These are phyloP conservation scores for Heliconius erato DNA, from an alignment of 2,888 invertebrate species.

Conservation along the genomic window DNA sequence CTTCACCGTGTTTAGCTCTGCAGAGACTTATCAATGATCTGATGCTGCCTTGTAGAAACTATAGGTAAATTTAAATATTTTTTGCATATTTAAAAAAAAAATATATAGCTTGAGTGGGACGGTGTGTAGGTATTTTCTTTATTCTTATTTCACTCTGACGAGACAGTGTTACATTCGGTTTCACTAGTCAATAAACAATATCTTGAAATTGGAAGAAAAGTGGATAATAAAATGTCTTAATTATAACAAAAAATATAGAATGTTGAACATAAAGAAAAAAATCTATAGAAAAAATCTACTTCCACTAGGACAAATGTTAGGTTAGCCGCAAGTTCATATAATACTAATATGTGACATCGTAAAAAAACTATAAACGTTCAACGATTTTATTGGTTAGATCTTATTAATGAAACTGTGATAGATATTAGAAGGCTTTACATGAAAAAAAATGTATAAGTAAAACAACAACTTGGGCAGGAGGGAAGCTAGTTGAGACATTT, in stretches of 20 bases:
- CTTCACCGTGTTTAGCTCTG: constrained; percentile 74
- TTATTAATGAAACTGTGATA: constrained; percentile 35
- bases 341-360: constrained; percentile 11
- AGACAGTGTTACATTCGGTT: not conserved
- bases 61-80: constrained; percentile 64
- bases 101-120: not conserved
- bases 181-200: too few species aligned
- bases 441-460: not conserved
- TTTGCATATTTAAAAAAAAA: not conserved
- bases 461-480: not conserved
- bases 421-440: not conserved
- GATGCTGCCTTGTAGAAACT: constrained; percentile 81
- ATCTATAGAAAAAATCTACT: not conserved
- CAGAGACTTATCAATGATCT: constrained; percentile 80
- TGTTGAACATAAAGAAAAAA: too few species aligned
- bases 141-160: not conserved
- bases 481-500: too few species aligned
- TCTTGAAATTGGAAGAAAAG: not conserved
- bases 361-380: constrained; percentile 1
- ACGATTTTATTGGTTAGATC: constrained; percentile 22
- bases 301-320: not conserved
- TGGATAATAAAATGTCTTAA: not conserved
- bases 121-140: not conserved
- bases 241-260: not conserved
- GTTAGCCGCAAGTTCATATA: not conserved